Evolutionary conservation across 2,888 invertebrate species (phyloP).

Genomic region (Polietes domitor): DNA sequence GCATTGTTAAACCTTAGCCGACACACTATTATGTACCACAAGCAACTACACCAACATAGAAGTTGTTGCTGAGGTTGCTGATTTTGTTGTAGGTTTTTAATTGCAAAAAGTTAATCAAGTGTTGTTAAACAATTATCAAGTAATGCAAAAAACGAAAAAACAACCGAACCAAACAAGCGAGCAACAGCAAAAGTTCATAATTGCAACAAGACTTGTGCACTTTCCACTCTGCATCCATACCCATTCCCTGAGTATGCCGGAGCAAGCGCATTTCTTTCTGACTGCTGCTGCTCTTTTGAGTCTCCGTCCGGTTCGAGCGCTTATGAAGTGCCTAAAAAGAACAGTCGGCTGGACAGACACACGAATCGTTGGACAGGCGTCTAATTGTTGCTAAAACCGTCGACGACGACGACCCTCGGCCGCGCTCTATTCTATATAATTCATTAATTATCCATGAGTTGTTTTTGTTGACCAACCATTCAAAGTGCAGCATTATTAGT

Average conservation of each 20-base stretch:
- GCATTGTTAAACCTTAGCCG: constrained; percentile 13
- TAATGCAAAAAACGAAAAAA: constrained; percentile 52
- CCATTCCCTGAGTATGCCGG: not conserved
- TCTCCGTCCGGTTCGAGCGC: not conserved
- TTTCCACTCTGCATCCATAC: not conserved
- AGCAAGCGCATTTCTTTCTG: constrained; percentile 7
- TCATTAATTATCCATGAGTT: constrained; percentile 25
- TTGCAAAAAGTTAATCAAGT: constrained; percentile 67
- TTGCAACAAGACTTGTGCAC: constrained; percentile 54
- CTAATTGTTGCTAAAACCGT: not conserved
- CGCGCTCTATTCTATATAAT: constrained; percentile 10
- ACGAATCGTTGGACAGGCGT: not conserved
- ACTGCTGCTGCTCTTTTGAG: constrained; percentile 14
- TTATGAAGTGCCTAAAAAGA: not conserved
- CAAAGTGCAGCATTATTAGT: not conserved
- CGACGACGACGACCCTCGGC: not conserved
- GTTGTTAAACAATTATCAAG: constrained; percentile 67
- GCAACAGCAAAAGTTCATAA: constrained; percentile 52
- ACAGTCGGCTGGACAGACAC: not conserved
- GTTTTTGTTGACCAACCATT: not conserved
- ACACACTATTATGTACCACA: constrained; percentile 26
- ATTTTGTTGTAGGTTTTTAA: constrained; percentile 48
- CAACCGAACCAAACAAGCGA: not conserved
- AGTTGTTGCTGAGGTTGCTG: constrained; percentile 8
- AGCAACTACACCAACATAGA: constrained; percentile 13